Evolutionary conservation across 2,113 vertebrate genomes (phyloP), one percentile per base, ranked within the genome.

Genomic region (Halichoerus grypus): DNA sequence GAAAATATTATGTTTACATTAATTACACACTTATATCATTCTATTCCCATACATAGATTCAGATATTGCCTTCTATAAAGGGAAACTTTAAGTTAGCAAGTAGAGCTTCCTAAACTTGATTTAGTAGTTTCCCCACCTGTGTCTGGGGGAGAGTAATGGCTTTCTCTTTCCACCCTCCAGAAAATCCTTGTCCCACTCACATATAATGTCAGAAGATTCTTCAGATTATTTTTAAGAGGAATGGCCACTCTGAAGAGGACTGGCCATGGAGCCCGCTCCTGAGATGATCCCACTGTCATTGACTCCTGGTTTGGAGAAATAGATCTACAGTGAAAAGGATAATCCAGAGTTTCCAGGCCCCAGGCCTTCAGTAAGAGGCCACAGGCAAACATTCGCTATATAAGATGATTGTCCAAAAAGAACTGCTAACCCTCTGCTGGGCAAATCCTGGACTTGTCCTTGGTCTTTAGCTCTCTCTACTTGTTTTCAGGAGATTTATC

Each of bases 321-420:
- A 63, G 67, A 31, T 33, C 63, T 51, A 18, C 22, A 22, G 22
- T 24, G 57, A 24, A 67, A 53, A 90, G 24, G 7, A 24, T 22
- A 51, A 42, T 26, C 53, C 39, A 46, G 28, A 39, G 22, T 46
- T 61, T 7, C 18, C 24, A 39, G 13, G 19, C 39, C 8, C 19
- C 79, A 85, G 16, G 4, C 19, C 39, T 49, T 89, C 13, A 5
- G 65, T 10, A 31, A 19, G 51, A 76, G 26, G 18, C 5, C 7
- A 3, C 31, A 24, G 1, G 49, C 24, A 33, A 94, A 33, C 5
- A 33, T 14, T 1, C 5, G 7, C 19, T 11, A 26, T 19, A 0
- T 1, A 4, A 57, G 28, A 51, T 2, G 15, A 26, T 5, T 36
- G 3, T 36, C 16, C 39, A 28, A 0, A 57, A 46, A 42, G 49